Evolutionary conservation across 2,113 vertebrate genomes (phyloP).

Genomic region (Chaetura pelagica): DNA sequence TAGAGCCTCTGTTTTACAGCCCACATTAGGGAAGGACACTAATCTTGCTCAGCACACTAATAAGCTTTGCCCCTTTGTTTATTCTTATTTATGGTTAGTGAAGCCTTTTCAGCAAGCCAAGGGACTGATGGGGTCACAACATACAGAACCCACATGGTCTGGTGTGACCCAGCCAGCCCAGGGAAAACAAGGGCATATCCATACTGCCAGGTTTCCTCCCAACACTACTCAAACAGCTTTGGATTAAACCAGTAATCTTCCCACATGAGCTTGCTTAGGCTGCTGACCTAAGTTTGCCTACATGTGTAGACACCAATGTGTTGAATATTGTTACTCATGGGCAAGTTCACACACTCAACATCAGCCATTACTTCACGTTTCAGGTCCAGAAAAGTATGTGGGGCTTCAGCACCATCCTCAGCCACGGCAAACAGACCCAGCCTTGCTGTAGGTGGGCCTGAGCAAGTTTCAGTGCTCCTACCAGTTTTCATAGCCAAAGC

Average conservation of each 20-base stretch:
- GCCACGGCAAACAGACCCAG: not conserved
- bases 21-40: conserved; percentile 7
- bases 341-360: accelerated
- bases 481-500: not conserved
- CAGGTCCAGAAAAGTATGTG: not conserved
- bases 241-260: conserved; percentile 36
- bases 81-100: not conserved
- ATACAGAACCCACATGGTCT: not conserved
- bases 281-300: not conserved
- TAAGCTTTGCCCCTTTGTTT: conserved; percentile 52
- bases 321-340: accelerated
- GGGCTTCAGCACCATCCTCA: not conserved
- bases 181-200: not conserved
- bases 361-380: accelerated
- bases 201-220: not conserved
- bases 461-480: not conserved
- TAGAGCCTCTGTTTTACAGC: conserved; percentile 21
- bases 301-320: not conserved
- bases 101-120: not conserved
- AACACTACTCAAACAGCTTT: not conserved
- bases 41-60: conserved; percentile 58
- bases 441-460: not conserved
- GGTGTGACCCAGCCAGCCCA: not conserved
- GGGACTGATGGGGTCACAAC: not conserved
- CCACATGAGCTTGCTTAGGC: conserved; percentile 26